A percentile compares a stretch with the other conserved stretches of the same genome.
phyloP scores from a whole-genome alignment of 1,140 invertebrate species.

The Andricus grossulariae region DNA sequence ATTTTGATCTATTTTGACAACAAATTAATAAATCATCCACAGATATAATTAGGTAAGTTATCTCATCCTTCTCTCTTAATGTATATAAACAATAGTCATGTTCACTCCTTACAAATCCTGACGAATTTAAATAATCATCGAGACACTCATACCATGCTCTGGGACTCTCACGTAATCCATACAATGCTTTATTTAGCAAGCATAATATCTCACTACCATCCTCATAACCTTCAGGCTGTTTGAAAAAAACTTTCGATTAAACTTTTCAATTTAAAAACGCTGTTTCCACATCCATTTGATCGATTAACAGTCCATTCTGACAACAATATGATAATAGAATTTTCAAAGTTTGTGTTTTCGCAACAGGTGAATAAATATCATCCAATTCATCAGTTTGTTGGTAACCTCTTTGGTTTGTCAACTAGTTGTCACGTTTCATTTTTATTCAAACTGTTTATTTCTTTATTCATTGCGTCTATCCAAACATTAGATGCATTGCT shows the following conservation, averaged over 20 bases:
- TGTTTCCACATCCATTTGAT: too few relatives aligned
- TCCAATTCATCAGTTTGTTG: background rate
- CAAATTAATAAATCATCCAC: background rate
- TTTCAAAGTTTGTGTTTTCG: too few relatives aligned
- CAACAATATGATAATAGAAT: too few relatives aligned
- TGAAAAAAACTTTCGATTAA: background rate
- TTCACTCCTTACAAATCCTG: background rate
- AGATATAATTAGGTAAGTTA: background rate
- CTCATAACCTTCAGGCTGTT: background rate
- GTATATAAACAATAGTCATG: background rate
- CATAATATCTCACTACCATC: background rate
- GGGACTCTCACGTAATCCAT: background rate
- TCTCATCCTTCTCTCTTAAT: background rate
- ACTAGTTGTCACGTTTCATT: constrained; percentile 14
- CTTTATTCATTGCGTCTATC: background rate
- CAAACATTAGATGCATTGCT: background rate
- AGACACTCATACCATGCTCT: background rate
- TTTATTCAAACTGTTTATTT: constrained; percentile 5
- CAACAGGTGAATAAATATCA: too few relatives aligned
- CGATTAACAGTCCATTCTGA: too few relatives aligned
- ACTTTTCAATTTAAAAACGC: background rate
- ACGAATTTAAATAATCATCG: background rate
- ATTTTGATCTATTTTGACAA: background rate
- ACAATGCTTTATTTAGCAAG: background rate
- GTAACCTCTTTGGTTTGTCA: background rate